A percentile compares a stretch with the other conserved stretches of the same genome.
Evolutionary conservation across 2,113 vertebrate species (phyloP).

Genomic region (Rhinogobius similis): DNA sequence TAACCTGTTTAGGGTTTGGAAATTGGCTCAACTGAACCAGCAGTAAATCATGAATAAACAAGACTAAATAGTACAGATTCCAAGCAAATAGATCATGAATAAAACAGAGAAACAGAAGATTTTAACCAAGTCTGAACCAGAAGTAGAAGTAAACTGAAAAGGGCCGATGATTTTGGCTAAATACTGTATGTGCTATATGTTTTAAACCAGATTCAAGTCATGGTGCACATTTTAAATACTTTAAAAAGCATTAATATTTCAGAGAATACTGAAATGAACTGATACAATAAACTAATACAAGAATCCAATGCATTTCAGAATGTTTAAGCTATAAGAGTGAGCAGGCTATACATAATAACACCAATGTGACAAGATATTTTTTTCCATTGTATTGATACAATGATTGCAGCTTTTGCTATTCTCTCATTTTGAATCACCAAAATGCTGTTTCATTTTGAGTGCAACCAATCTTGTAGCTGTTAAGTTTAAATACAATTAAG

Average conservation of each 20-base stretch:
- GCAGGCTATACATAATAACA: no score
- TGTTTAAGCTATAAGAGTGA: no score
- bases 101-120: not conserved
- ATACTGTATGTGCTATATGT: no score
- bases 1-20: conserved; percentile 2
- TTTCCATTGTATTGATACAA: not conserved
- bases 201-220: no score
- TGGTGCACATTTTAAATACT: no score
- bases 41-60: not conserved
- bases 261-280: no score
- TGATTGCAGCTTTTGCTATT: not conserved
- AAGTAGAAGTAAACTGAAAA: not conserved
- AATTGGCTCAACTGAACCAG: not conserved
- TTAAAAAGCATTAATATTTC: no score
- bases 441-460: not conserved
- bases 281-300: no score
- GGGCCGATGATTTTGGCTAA: no score
- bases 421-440: not conserved
- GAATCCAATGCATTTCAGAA: no score
- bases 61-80: not conserved
- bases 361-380: not conserved
- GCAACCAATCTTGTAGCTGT: not conserved
- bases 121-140: not conserved
- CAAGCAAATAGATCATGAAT: not conserved
- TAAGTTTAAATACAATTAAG: not conserved